phyloP scores from a whole-genome alignment of 2,888 invertebrate genomes.

The Melangyna quadrimaculata region DNA sequence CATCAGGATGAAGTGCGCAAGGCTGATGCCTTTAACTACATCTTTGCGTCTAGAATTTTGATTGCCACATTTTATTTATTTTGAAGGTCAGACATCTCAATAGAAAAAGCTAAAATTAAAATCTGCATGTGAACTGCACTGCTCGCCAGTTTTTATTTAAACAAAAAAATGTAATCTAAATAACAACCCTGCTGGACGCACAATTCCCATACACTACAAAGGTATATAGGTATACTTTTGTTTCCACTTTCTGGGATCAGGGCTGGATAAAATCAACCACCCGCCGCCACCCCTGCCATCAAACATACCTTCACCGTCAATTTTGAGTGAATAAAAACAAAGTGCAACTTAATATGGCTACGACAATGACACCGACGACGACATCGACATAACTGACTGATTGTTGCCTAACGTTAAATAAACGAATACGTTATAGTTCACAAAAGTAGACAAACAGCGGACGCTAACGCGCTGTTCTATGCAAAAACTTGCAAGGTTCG shows the following conservation, averaged over 20 bases:
- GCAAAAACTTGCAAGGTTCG: conserved; percentile 55
- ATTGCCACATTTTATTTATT: too few relatives aligned
- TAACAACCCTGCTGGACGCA: conserved; percentile 1
- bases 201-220: neutral
- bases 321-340: conserved; percentile 14
- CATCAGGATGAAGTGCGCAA: too few relatives aligned
- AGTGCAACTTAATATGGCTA: conserved; percentile 62
- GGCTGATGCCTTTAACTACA: too few relatives aligned
- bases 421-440: conserved; percentile 8
- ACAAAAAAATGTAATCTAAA: neutral
- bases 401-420: conserved; percentile 48
- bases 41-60: too few relatives aligned
- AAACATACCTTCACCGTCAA: neutral
- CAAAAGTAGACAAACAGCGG: conserved; percentile 49
- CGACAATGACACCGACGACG: conserved; percentile 38
- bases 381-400: conserved; percentile 49
- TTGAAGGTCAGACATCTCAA: too few relatives aligned
- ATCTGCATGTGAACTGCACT: neutral
- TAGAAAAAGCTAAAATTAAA: too few relatives aligned
- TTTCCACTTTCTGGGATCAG: neutral
- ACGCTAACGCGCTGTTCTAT: conserved; percentile 45
- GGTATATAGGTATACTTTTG: neutral
- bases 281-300: neutral
- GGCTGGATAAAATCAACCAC: neutral
- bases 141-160: neutral